Conservation (phyloP, 2,797 vertebrate species). For the Setipinna tenuifilis region DNA sequence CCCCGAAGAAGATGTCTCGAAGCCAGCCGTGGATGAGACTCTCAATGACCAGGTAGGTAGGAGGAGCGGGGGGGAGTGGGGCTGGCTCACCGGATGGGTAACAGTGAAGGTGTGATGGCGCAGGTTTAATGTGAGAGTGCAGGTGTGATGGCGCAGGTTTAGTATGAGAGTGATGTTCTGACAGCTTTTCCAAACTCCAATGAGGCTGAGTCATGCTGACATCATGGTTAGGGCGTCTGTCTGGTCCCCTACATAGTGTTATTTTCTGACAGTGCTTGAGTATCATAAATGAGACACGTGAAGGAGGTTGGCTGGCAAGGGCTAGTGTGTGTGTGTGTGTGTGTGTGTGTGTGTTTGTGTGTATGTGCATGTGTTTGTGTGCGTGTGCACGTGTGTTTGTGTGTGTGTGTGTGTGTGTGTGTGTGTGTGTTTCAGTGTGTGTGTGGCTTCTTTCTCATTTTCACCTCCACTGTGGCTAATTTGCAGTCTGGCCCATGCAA, state of each 20-base stretch:
- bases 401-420: not conserved
- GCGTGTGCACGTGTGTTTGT: not conserved
- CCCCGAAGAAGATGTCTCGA: slow-evolving; percentile 57
- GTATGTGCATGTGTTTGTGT: no score
- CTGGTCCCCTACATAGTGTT: not conserved
- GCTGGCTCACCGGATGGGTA: not conserved
- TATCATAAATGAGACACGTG: not conserved
- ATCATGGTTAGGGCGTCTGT: not conserved
- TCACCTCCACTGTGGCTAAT: not conserved
- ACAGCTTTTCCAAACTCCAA: not conserved
- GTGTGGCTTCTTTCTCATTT: not conserved
- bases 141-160: no score
- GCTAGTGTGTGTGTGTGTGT: not conserved
- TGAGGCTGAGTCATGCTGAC: not conserved
- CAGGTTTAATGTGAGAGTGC: no score
- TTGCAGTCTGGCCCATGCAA: not conserved
- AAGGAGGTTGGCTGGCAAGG: not conserved
- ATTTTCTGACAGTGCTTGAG: not conserved
- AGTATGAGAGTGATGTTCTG: not conserved
- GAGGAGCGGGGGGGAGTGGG: not conserved
- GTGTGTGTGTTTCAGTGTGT: no score
- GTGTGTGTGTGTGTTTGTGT: not conserved
- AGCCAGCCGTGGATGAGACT: slow-evolving; percentile 42
- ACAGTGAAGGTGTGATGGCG: no score
- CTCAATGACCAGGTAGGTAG: slow-evolving; percentile 44